Evolutionary conservation across 2,797 vertebrate species (phyloP).

Genomic region (Protonibea diacanthus): DNA sequence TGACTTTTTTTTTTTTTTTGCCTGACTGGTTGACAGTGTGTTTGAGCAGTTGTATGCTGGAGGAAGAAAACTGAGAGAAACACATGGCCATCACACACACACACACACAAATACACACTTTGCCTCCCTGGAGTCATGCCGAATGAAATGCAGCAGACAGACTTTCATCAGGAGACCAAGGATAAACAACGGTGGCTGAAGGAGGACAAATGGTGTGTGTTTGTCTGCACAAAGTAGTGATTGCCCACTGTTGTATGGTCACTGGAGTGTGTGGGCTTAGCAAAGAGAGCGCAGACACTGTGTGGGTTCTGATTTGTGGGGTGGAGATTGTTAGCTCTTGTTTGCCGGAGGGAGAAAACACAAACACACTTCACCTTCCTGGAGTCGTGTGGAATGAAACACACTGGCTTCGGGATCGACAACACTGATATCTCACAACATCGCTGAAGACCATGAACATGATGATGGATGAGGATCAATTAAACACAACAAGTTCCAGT

Average conservation of each 20-base stretch:
- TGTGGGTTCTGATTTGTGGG: conserved; percentile 39
- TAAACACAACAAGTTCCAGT: conserved; percentile 16
- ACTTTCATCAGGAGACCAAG: conserved; percentile 44
- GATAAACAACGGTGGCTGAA: conserved; percentile 34
- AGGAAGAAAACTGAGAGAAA: conserved; percentile 10
- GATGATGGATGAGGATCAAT: background rate
- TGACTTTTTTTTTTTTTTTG: conserved; percentile 9
- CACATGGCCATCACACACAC: background rate
- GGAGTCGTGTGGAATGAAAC: conserved; percentile 21
- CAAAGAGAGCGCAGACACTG: conserved; percentile 17
- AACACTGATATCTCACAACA: background rate
- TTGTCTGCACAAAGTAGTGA: conserved; percentile 18
- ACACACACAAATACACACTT: background rate
- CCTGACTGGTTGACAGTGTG: conserved; percentile 9
- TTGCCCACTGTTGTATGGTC: conserved; percentile 25
- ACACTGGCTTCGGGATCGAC: background rate
- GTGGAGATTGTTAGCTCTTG: conserved; percentile 50
- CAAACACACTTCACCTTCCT: conserved; percentile 34
- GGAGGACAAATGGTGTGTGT: conserved; percentile 6
- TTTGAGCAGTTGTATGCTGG: conserved; percentile 11
- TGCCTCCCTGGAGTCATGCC: background rate
- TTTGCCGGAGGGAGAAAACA: conserved; percentile 37
- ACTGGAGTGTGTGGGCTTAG: conserved; percentile 45
- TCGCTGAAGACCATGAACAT: background rate
- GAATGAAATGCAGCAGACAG: conserved; percentile 24